phyloP scores from a whole-genome alignment of 2,113 vertebrate species.

The Cranoglanis bouderius region DNA sequence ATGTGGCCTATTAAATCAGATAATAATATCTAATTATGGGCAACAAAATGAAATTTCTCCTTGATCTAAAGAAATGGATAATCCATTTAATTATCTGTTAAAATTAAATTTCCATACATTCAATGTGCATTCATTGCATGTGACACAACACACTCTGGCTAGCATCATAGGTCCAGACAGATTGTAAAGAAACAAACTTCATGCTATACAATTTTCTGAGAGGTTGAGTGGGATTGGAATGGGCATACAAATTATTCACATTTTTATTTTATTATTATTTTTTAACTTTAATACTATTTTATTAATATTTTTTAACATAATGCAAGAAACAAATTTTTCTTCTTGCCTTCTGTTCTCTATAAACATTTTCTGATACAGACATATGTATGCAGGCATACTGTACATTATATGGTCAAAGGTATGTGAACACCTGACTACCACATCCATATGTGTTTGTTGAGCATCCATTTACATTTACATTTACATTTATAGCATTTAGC shows the following conservation, averaged over 20 bases:
- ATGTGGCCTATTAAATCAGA: background rate
- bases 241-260: background rate
- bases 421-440: background rate
- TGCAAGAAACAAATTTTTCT: background rate
- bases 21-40: background rate
- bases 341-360: background rate
- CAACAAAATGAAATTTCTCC: background rate
- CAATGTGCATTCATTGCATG: background rate
- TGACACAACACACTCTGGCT: background rate
- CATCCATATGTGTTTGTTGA: background rate
- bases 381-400: background rate
- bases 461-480: too few relatives aligned
- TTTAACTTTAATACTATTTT: too few relatives aligned
- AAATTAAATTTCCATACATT: background rate
- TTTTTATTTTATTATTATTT: too few relatives aligned
- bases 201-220: background rate
- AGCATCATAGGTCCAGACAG: background rate
- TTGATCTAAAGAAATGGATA: background rate
- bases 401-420: background rate
- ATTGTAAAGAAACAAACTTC: background rate
- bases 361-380: background rate
- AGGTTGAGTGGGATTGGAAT: background rate
- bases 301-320: background rate
- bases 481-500: too few relatives aligned
- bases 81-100: background rate